phyloP scores from a whole-genome alignment of 2,888 invertebrate genomes.

The Trypoxylon attenuatum region DNA sequence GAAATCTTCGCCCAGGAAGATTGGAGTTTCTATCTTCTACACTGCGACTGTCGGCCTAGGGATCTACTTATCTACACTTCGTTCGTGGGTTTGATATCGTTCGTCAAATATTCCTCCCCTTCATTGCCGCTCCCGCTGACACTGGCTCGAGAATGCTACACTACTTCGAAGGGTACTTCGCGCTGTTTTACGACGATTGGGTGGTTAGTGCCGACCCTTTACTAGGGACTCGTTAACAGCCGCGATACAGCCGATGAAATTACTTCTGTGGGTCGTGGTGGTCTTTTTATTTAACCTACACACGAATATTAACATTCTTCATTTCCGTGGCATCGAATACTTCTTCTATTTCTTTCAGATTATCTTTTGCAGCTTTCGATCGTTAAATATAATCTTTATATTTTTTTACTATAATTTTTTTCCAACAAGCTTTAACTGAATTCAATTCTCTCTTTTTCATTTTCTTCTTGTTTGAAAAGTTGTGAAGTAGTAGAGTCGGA shows the following conservation, averaged over 20 bases:
- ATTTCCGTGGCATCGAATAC: too few relatives aligned
- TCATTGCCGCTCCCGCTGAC: conserved; percentile 3
- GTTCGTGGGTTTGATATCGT: conserved; percentile 28
- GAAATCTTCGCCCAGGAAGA: conserved; percentile 33
- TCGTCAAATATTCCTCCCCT: conserved; percentile 34
- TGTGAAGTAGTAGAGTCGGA: too few relatives aligned
- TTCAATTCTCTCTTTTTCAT: not conserved
- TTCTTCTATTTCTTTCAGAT: too few relatives aligned
- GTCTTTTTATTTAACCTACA: not conserved
- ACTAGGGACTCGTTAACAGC: conserved; percentile 31
- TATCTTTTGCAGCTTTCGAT: too few relatives aligned
- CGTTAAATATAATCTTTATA: too few relatives aligned
- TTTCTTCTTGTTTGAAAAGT: too few relatives aligned
- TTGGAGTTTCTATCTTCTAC: conserved; percentile 12
- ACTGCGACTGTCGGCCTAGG: not conserved
- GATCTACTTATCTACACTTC: conserved; percentile 4
- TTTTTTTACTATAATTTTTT: too few relatives aligned
- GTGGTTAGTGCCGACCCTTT: conserved; percentile 39
- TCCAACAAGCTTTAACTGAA: too few relatives aligned
- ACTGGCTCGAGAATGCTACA: conserved; percentile 17
- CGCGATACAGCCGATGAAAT: conserved; percentile 35
- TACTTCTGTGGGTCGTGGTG: conserved; percentile 30
- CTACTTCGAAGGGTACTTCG: conserved; percentile 39
- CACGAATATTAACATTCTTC: too few relatives aligned
- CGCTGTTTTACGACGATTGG: conserved; percentile 45